These are phyloP conservation scores for Drosophila cognata DNA, from an alignment of 2,888 invertebrate species.

Conservation along the genomic window DNA sequence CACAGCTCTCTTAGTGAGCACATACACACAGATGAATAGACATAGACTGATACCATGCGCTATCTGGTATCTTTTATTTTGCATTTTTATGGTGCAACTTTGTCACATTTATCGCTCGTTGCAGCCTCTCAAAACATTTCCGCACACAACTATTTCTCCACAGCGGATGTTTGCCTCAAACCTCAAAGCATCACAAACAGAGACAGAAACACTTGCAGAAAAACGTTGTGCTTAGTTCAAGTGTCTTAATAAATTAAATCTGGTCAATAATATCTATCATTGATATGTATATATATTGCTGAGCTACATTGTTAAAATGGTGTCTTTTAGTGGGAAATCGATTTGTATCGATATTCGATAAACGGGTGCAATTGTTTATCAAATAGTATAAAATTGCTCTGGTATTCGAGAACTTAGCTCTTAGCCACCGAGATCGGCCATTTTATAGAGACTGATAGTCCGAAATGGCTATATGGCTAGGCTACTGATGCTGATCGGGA, in stretches of 20 bases:
- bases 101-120: constrained; percentile 70
- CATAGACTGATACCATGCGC: constrained; percentile 11
- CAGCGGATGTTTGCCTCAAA: constrained; percentile 56
- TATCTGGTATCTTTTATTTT: constrained; percentile 55
- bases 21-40: neutral
- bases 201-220: neutral
- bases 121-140: constrained; percentile 41
- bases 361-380: neutral
- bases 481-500: neutral
- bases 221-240: neutral
- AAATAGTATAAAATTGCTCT: neutral
- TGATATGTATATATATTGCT: neutral
- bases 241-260: neutral
- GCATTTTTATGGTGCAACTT: constrained; percentile 63
- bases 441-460: neutral
- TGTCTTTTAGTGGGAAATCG: neutral
- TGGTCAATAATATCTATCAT: neutral
- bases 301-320: neutral
- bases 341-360: neutral
- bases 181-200: constrained; percentile 1
- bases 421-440: too few relatives aligned
- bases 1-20: constrained; percentile 10
- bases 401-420: neutral
- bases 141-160: constrained; percentile 6
- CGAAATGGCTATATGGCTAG: neutral